A percentile compares a stretch with the other conserved stretches of the same genome.
These are phyloP conservation scores for Leptinotarsa juncta DNA, from an alignment of 2,888 invertebrate species.

Conservation along the genomic window DNA sequence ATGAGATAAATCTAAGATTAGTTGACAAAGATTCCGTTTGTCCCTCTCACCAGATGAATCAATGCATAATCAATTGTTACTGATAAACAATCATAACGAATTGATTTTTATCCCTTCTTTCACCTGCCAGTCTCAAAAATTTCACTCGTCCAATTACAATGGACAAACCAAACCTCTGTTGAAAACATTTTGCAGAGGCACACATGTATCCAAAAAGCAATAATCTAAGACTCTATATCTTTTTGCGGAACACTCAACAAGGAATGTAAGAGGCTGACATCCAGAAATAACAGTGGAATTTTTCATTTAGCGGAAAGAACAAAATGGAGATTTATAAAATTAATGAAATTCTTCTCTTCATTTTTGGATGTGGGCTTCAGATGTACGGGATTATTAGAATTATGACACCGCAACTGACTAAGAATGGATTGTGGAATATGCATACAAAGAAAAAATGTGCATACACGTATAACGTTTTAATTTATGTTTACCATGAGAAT, in stretches of 20 bases:
- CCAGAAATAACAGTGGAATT: constrained; percentile 14
- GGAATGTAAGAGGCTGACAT: constrained; percentile 29
- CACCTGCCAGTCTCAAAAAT: no score
- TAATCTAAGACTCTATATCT: constrained; percentile 51
- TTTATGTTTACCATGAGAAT: no score
- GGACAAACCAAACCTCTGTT: background rate
- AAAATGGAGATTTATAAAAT: no score
- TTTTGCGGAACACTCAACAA: constrained; percentile 28
- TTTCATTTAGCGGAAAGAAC: background rate
- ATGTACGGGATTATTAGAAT: background rate
- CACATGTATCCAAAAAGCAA: constrained; percentile 52
- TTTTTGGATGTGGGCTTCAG: background rate
- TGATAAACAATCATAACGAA: no score
- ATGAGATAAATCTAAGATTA: no score
- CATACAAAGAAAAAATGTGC: background rate
- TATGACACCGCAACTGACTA: background rate
- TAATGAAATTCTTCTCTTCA: background rate
- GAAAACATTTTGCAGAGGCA: background rate
- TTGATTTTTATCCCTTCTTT: no score
- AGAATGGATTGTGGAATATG: background rate
- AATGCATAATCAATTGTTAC: no score
- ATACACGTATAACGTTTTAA: no score
- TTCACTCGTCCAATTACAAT: no score
- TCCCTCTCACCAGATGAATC: no score
- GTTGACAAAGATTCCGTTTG: no score